phyloP scores from a whole-genome alignment of 1,140 invertebrate genomes.

The Neodiprion lecontei region DNA sequence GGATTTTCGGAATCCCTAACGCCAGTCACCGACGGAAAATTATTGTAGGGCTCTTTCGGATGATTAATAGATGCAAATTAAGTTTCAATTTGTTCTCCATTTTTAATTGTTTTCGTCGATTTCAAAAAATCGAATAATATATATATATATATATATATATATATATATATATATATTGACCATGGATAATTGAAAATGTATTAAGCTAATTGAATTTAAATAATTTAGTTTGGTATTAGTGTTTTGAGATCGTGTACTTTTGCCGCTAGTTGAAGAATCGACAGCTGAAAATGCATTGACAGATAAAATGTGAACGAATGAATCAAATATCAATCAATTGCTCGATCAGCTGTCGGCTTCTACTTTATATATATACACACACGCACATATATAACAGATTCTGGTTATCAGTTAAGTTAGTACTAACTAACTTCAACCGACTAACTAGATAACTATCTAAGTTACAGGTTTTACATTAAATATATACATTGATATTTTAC shows the following conservation, averaged over 20 bases:
- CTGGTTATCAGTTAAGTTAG: background rate
- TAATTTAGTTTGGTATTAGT: slow-evolving; percentile 50
- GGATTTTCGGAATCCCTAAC: background rate
- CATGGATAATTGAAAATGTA: slow-evolving; percentile 1
- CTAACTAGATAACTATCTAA: slow-evolving; percentile 2
- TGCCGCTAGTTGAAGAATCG: slow-evolving; percentile 10
- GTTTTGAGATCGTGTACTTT: slow-evolving; percentile 46
- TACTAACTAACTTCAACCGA: background rate
- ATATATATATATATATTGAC: background rate
- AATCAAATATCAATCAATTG: background rate
- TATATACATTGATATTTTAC: slow-evolving; percentile 5
- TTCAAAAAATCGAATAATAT: too few species aligned
- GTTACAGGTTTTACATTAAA: background rate
- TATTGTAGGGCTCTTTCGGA: too few species aligned
- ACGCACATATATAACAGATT: background rate
- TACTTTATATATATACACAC: background rate
- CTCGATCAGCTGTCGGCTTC: background rate
- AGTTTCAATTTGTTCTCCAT: too few species aligned
- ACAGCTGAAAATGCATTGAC: slow-evolving; percentile 4
- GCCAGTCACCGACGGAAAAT: background rate
- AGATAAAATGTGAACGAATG: background rate
- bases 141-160: too few species aligned
- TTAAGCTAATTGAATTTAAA: slow-evolving; percentile 38
- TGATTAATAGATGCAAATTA: too few species aligned
- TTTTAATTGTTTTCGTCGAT: too few species aligned